Evolutionary conservation across 2,888 invertebrate species (phyloP).

Genomic region (Chymomyza procnemis): DNA sequence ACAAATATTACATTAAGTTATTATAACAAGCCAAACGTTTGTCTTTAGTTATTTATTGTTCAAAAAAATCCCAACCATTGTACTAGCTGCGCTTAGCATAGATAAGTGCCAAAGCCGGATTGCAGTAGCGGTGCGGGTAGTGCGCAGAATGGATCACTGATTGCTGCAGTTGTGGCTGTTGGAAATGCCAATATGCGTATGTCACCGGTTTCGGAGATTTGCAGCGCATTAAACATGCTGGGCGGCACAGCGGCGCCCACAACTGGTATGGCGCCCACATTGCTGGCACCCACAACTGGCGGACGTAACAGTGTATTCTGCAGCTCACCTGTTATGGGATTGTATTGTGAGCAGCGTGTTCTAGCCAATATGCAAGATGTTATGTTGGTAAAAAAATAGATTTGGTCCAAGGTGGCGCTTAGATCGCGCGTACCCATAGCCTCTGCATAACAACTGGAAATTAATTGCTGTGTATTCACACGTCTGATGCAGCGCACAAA

Average conservation of each 20-base stretch:
- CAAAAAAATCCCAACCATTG: not conserved
- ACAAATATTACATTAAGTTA: not conserved
- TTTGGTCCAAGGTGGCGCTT: constrained; percentile 42
- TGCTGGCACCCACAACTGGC: constrained; percentile 72
- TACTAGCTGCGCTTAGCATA: constrained; percentile 37
- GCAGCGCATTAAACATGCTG: constrained; percentile 80
- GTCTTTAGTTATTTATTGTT: not conserved
- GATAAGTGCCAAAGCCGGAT: constrained; percentile 65
- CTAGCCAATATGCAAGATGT: constrained; percentile 84
- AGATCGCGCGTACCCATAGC: constrained; percentile 49
- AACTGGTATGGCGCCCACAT: constrained; percentile 18
- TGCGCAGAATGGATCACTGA: constrained; percentile 80
- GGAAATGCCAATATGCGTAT: constrained; percentile 81
- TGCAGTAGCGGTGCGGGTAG: constrained; percentile 80
- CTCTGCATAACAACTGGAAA: constrained; percentile 54
- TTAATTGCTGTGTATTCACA: constrained; percentile 81
- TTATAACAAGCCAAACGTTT: not conserved
- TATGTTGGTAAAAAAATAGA: constrained; percentile 81
- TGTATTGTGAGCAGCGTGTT: constrained; percentile 82
- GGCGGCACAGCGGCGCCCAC: constrained; percentile 1
- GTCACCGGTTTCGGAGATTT: constrained; percentile 81
- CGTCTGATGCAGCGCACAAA: constrained; percentile 82
- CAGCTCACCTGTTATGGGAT: constrained; percentile 83
- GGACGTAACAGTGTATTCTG: constrained; percentile 79
- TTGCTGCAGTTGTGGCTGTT: constrained; percentile 78